Evolutionary conservation across 2,113 vertebrate species (phyloP).

Genomic region (Phrynosoma blainvillii): DNA sequence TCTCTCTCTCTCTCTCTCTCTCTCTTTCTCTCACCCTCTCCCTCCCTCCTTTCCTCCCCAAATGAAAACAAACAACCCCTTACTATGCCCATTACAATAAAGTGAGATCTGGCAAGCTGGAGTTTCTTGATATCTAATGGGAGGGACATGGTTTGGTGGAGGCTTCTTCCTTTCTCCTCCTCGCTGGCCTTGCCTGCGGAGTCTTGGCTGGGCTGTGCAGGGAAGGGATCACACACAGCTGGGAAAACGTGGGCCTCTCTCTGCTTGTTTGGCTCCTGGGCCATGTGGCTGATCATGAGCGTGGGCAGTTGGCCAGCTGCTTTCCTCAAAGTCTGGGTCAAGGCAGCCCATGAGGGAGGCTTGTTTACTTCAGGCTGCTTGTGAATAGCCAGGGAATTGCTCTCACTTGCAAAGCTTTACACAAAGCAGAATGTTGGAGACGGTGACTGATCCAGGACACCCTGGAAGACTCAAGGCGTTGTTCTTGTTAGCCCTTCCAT

Average conservation of each 20-base stretch:
- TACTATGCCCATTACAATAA: not conserved
- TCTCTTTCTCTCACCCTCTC: not conserved
- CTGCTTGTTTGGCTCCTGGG: constrained; percentile 47
- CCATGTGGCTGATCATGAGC: constrained; percentile 56
- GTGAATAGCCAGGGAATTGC: constrained; percentile 15
- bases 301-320: constrained; percentile 64
- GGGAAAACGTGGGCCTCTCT: constrained; percentile 50
- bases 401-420: not conserved
- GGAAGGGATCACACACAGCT: constrained; percentile 38
- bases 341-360: constrained; percentile 48
- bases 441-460: not conserved
- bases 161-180: constrained; percentile 20
- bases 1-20: not conserved
- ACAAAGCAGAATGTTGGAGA: not conserved
- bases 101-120: not conserved
- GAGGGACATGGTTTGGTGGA: constrained; percentile 8
- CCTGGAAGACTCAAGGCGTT: not conserved
- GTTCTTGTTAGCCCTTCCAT: not conserved
- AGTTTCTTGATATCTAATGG: not conserved
- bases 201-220: constrained; percentile 28
- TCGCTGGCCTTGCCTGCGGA: accelerated
- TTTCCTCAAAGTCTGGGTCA: constrained; percentile 62
- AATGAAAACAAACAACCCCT: not conserved
- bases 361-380: constrained; percentile 63
- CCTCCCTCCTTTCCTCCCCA: not conserved